Percentiles rank a stretch among this genome's conserved stretches.
These are phyloP conservation scores for Aphaenogaster rudis DNA, from an alignment of 1,140 invertebrate species.

Conservation along the genomic window DNA sequence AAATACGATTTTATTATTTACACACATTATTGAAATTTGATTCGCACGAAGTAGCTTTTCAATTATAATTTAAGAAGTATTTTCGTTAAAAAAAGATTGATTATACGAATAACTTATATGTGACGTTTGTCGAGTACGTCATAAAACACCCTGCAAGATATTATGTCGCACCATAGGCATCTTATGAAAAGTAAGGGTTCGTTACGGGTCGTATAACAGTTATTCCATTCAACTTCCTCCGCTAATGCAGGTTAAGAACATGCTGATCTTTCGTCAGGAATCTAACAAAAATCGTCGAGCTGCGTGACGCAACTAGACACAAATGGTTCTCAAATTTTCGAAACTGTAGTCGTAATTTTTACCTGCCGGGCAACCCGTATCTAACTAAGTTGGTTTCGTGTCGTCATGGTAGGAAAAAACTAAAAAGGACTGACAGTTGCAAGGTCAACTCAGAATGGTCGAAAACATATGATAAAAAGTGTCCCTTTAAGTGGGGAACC, in stretches of 20 bases:
- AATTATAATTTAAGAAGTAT: neutral
- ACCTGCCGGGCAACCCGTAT: constrained; percentile 57
- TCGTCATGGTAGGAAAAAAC: neutral
- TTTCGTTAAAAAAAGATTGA: neutral
- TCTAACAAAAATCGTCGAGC: neutral
- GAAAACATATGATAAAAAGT: neutral
- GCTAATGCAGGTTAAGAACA: constrained; percentile 33
- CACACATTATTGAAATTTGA: neutral
- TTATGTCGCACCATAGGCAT: constrained; percentile 5
- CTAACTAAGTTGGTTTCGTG: neutral
- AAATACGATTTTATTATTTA: neutral
- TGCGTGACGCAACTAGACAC: constrained; percentile 13
- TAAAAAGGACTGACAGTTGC: constrained; percentile 13
- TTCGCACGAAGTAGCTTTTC: neutral
- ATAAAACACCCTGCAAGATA: neutral
- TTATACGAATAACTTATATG: neutral
- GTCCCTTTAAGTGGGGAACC: neutral
- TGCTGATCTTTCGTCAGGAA: constrained; percentile 27
- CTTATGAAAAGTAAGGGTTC: neutral
- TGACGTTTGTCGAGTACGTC: neutral
- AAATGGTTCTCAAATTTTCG: constrained; percentile 58
- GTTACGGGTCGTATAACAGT: neutral
- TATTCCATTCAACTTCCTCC: neutral
- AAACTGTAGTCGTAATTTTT: constrained; percentile 54
- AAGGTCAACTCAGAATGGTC: constrained; percentile 9